These are phyloP conservation scores for Papilio xuthus DNA, from an alignment of 1,140 invertebrate genomes.

Conservation along the genomic window DNA sequence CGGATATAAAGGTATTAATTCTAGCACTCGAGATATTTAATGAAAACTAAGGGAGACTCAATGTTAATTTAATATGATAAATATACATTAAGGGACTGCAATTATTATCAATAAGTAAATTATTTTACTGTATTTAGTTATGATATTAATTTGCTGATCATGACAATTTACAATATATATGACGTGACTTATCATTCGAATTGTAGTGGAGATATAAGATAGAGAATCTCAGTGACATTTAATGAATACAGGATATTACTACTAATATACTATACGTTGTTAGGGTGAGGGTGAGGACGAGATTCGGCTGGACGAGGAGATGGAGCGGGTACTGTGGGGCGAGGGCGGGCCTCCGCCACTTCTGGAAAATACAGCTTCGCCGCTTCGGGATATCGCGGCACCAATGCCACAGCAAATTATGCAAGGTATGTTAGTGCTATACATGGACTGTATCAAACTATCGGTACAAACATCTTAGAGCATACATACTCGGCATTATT, in stretches of 20 bases:
- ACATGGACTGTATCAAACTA: not conserved
- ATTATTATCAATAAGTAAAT: no score
- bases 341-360: conserved; percentile 48
- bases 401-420: conserved; percentile 49
- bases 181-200: no score
- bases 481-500: not conserved
- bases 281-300: conserved; percentile 62
- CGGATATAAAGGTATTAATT: no score
- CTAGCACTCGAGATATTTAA: no score
- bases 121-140: no score
- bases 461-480: not conserved
- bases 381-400: conserved; percentile 58
- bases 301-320: conserved; percentile 69
- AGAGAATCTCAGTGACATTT: not conserved
- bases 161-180: no score
- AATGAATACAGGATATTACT: not conserved
- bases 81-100: no score
- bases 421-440: conserved; percentile 43
- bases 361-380: conserved; percentile 46
- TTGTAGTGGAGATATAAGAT: not conserved
- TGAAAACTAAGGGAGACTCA: no score
- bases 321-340: conserved; percentile 73
- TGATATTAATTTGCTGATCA: no score
- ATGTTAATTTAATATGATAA: no score
- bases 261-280: conserved; percentile 1